phyloP scores from a whole-genome alignment of 2,888 invertebrate species.

The Drosophila eohydei region DNA sequence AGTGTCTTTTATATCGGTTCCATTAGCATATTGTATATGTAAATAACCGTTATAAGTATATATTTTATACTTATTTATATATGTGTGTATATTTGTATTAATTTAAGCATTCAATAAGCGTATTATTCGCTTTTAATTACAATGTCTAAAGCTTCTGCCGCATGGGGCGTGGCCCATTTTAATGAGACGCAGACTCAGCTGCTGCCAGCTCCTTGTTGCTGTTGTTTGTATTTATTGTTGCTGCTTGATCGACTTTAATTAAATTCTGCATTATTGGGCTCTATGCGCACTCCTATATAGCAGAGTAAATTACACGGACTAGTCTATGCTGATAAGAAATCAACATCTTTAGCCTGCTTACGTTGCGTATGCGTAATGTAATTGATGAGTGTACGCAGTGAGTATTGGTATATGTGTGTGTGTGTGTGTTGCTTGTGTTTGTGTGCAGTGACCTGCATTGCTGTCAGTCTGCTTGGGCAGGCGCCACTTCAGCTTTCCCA shows the following conservation, averaged over 20 bases:
- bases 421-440: slow-evolving; percentile 10
- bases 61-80: not conserved
- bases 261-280: slow-evolving; percentile 15
- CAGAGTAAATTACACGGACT: slow-evolving; percentile 1
- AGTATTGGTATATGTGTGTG: slow-evolving; percentile 10
- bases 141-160: slow-evolving; percentile 29
- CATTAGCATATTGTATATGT: slow-evolving; percentile 24
- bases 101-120: slow-evolving; percentile 49
- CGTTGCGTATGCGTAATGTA: slow-evolving; percentile 52
- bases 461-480: slow-evolving; percentile 47
- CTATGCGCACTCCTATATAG: not conserved
- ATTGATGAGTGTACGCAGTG: slow-evolving; percentile 44
- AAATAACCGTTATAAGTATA: not conserved
- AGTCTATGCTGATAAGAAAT: slow-evolving; percentile 41
- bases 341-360: slow-evolving; percentile 37
- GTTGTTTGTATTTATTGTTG: slow-evolving; percentile 4
- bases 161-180: slow-evolving; percentile 12
- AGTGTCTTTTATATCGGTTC: slow-evolving; percentile 4
- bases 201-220: slow-evolving; percentile 4
- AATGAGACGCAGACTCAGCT: slow-evolving; percentile 23
- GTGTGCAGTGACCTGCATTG: slow-evolving; percentile 66
- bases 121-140: slow-evolving; percentile 51
- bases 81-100: slow-evolving; percentile 11
- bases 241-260: slow-evolving; percentile 29
- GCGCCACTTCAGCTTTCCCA: slow-evolving; percentile 32